phyloP scores from a whole-genome alignment of 2,113 vertebrate species.

The Notiomystis cincta region DNA sequence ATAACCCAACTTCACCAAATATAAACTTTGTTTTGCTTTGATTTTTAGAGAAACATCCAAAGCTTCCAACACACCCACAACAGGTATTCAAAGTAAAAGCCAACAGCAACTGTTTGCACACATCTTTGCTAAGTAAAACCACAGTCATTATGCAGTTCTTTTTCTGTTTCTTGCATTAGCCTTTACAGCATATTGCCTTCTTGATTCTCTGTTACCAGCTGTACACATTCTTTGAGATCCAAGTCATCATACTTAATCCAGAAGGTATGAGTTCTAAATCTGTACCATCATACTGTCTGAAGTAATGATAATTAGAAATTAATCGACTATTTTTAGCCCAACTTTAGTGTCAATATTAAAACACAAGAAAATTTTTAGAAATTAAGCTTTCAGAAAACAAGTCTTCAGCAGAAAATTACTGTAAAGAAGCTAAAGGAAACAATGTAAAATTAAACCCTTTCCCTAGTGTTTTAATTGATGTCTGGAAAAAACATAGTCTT shows the following conservation, averaged over 20 bases:
- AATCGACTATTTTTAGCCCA: not conserved
- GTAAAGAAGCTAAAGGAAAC: not conserved
- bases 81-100: conserved; percentile 23
- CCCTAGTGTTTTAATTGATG: not conserved
- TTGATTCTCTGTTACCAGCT: not conserved
- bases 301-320: not conserved
- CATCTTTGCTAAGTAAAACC: not conserved
- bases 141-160: not conserved
- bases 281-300: not conserved
- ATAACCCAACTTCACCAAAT: not conserved
- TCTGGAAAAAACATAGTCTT: not conserved
- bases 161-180: not conserved
- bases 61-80: not conserved
- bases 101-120: not conserved
- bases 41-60: not conserved
- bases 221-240: not conserved
- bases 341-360: not conserved
- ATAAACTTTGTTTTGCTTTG: not conserved
- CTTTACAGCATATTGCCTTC: not conserved
- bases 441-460: not conserved
- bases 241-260: not conserved
- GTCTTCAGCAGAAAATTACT: not conserved
- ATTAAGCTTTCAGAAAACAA: not conserved
- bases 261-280: not conserved
- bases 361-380: not conserved